Base-by-base conservation (phyloP, 2,888 invertebrate genomes). In the Anthrax anthrax region DNA sequence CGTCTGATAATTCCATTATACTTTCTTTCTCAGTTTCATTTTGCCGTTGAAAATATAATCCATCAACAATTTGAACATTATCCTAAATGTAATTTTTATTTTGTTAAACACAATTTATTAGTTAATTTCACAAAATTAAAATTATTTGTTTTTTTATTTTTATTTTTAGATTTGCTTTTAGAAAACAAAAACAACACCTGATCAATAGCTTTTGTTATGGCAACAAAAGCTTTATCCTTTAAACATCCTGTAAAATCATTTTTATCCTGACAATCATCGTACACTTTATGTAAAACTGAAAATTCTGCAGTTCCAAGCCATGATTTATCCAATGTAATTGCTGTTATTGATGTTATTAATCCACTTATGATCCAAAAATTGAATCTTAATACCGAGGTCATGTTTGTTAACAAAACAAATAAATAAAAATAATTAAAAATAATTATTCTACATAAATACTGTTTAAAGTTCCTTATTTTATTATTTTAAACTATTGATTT, bases 211-310 rank as follows among this genome's bases (percentile, higher is more conserved):
- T 76, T 73, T 38, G 72, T 69, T 41, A 78, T 64, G 13, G 75
- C 78, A 48, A 69, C 67, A 46, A 78, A 62, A 37, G 77, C 77
- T 57, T 77, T 78, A 54, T 75, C 72, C 61, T 78, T 78, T 44
- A 78, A 67, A 59, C 78, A 78, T 57, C 69, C 70, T 46, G 75
- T 70, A 58, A 78, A 70, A 57, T 77, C 76, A 58, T 72, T 72
- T 53, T 73, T 75, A 50, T 70, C 66, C 66, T 75, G 76, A 62
- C 78, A 78, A 57, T 77, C 77, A 52, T 77, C 77, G 58, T 77
- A 78, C 54, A 77, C 72, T 62, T 75, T 76, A 57, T 75, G 73
- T 56, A 76, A 66, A 51, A 78, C 69, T 49, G 69, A 63, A 56
- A 76, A 70, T 57, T 78, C 78, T 3, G 76, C 72, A 32, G 16